Evolutionary conservation across 2,113 vertebrate genomes (phyloP), one percentile per base, ranked within the genome.

Genomic region (Lagopus muta): DNA sequence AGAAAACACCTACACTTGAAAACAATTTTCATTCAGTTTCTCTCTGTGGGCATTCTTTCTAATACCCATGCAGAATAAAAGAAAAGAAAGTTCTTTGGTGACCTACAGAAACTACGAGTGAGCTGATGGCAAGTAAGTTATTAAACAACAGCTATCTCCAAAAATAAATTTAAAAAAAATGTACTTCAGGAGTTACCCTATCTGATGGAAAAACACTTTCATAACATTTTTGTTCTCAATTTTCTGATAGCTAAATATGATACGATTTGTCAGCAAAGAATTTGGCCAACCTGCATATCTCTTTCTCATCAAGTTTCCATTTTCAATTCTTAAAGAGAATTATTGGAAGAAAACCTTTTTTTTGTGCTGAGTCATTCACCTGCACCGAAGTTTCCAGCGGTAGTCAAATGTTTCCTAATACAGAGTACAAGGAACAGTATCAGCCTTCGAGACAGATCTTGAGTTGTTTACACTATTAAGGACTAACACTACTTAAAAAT

Each of bases 271-370:
- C 15, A 86, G 20, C 38, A 38, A 38, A 38, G 38, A 38, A 38
- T 38, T 85, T 79, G 57, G 43, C 42, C 79, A 83, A 38, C 38
- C 38, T 38, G 38, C 38, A 38, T 38, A 38, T 38, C 38, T 38
- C 38, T 38, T 84, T 90, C 67, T 74, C 11, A 34, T 75, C 25
- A 89, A 82, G 62, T 13, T 32, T 80, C 62, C 73, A 27, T 78
- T 90, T 94, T 88, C 78, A 65, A 40, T 91, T 91, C 94, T 93
- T 80, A 84, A 96, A 85, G 38, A 82, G 61, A 94, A 96, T 1
- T 61, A 25, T 24, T 67, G 54, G 72, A 85, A 92, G 57, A 78
- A 94, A 90, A 71, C 10, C 28, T 85, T 95, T 69, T 69, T 69
- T 70, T 64, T 78, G 91, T 66, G 55, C 81, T 89, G 91, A 89